A percentile compares a stretch with the other conserved stretches of the same genome.
phyloP scores from a whole-genome alignment of 2,888 invertebrate species.

The Drosophila flavopinicola region DNA sequence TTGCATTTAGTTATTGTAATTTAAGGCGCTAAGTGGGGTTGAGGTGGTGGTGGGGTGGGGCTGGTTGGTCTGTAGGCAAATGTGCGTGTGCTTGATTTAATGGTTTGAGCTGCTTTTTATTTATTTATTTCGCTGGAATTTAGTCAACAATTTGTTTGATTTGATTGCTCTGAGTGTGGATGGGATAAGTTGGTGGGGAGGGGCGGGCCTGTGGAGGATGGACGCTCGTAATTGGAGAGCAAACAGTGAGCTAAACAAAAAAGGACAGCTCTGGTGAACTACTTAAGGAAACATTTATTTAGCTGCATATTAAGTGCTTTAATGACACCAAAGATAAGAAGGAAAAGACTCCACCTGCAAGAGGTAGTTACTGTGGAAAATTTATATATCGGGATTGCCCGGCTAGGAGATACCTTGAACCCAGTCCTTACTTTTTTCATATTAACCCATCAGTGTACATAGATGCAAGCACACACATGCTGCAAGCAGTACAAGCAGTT shows the following conservation, averaged over 20 bases:
- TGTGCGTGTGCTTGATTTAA: constrained; percentile 71
- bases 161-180: constrained; percentile 60
- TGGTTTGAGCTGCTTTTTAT: constrained; percentile 60
- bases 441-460: too few relatives aligned
- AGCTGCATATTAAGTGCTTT: background rate
- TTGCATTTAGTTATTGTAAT: constrained; percentile 72
- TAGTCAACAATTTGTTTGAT: constrained; percentile 77
- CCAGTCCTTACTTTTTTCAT: too few relatives aligned
- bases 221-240: constrained; percentile 40
- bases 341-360: too few relatives aligned
- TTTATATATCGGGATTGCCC: too few relatives aligned
- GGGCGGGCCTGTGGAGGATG: background rate
- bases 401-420: too few relatives aligned
- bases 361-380: too few relatives aligned
- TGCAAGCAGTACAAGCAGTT: too few relatives aligned
- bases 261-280: background rate
- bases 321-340: too few relatives aligned
- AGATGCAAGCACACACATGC: too few relatives aligned
- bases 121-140: constrained; percentile 67
- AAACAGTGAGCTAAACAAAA: constrained; percentile 15
- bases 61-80: constrained; percentile 18
- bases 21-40: constrained; percentile 5
- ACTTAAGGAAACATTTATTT: constrained; percentile 1
- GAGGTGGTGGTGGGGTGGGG: background rate
- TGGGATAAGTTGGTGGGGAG: background rate